Evolutionary conservation across 1,140 invertebrate species (phyloP).

Genomic region (Phymastichus coffea): DNA sequence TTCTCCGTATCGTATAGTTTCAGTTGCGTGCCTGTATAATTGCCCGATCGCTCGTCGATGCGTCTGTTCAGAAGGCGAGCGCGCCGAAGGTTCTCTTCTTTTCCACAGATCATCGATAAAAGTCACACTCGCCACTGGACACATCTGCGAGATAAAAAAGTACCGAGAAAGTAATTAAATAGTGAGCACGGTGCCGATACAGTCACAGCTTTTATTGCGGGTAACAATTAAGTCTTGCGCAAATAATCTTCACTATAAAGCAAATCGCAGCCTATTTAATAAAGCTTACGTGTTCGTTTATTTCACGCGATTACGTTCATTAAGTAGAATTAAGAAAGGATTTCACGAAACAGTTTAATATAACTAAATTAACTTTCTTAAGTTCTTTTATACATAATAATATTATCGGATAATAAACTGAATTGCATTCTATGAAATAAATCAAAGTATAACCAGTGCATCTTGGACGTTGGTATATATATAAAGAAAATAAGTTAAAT

Average conservation of each 20-base stretch:
- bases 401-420: too few species aligned
- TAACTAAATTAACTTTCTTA: too few species aligned
- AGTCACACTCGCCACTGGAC: not conserved
- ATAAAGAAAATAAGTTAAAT: too few species aligned
- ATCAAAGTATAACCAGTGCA: too few species aligned
- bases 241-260: not conserved
- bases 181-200: not conserved
- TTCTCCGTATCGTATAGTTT: too few species aligned
- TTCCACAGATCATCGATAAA: constrained; percentile 22
- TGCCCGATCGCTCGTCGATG: constrained; percentile 16
- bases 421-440: too few species aligned
- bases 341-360: too few species aligned
- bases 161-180: constrained; percentile 15
- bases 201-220: not conserved
- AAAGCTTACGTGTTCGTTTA: not conserved
- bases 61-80: too few species aligned
- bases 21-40: too few species aligned
- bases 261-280: not conserved
- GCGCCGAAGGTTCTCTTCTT: constrained; percentile 22
- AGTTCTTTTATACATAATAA: too few species aligned
- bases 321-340: too few species aligned
- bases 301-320: not conserved
- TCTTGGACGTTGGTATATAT: too few species aligned
- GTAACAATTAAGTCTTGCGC: not conserved
- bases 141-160: not conserved